Conservation (phyloP, 2,797 vertebrate species). For the Ceryle rudis region DNA sequence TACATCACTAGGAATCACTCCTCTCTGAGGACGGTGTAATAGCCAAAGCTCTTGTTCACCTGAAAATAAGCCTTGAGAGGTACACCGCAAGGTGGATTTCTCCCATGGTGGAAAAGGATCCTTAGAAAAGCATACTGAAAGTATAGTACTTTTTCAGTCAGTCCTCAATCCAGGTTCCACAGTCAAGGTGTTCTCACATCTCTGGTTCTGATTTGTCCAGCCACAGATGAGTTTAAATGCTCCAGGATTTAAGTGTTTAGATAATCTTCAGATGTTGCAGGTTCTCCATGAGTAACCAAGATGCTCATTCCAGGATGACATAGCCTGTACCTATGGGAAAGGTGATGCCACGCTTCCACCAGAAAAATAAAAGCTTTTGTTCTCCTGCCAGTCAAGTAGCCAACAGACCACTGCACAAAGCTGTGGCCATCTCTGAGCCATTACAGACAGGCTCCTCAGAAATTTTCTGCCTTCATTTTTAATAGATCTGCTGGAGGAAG, state of each 20-base stretch:
- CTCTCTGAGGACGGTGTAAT: too few species aligned
- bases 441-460: not conserved
- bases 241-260: not conserved
- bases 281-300: not conserved
- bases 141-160: not conserved
- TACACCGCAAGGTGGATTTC: not conserved
- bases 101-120: not conserved
- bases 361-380: not conserved
- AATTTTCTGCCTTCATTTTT: not conserved
- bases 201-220: not conserved
- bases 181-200: not conserved
- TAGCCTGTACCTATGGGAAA: not conserved
- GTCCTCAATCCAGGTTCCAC: not conserved
- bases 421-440: not conserved
- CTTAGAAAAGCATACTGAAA: not conserved
- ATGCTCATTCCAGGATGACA: not conserved
- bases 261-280: not conserved
- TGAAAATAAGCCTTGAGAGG: not conserved
- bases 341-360: not conserved
- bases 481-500: not conserved
- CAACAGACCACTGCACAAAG: not conserved
- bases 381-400: not conserved
- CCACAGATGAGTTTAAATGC: not conserved
- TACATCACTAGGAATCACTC: too few species aligned
- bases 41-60: too few species aligned